Base-by-base conservation (phyloP, 2,113 vertebrate species). In the Antechinus stuartii region DNA sequence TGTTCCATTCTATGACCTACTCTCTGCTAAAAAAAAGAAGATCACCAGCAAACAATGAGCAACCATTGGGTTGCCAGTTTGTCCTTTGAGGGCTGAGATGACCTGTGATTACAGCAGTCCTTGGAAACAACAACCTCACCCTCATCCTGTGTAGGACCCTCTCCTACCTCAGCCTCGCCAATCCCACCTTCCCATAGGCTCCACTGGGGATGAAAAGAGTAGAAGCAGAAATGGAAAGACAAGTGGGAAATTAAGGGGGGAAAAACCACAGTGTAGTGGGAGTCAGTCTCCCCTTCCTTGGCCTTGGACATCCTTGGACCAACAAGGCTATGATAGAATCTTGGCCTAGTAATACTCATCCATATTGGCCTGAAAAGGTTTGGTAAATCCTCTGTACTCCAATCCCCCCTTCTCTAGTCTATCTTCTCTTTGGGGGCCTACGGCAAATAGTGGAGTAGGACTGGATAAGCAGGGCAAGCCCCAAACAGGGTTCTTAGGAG, bases 1-100 rank as follows among this genome's bases (percentile, higher is more conserved):
- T 30, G 99, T 99, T 95, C 99, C 99, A 2, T 99, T 99, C 98
- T 99, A 99, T 8, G 99, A 99, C 97, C 98, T 99, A 95, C 98
- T 99, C 30, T 99, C 99, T 7, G 98, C 99, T 27, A 98, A 99
- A 90, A 99, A 99, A 98, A 99, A 99, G 98, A 99, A 99, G 97
- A 99, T 99, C n/a, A 99, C 99, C 97, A 99, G 97, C 97, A 99
- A 98, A 97, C 98, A 99, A 52, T 98, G 97, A 99, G 11, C 47
- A 0, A 12, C 90, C 35, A 0, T 11, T 54, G 52, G 91, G 35
- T 84, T 84, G 68, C 35, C 16, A 42, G 0, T 84, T 23, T 84
- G 14, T 76, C 35, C 61, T 76, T 19, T 76, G 61, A n/a, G 14
- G 61, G 14, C 4, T n/a, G 30, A 76, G 5, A 96, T 90, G 49